Evolutionary conservation across 1,140 invertebrate species (phyloP).

Genomic region (Orius laevigatus): DNA sequence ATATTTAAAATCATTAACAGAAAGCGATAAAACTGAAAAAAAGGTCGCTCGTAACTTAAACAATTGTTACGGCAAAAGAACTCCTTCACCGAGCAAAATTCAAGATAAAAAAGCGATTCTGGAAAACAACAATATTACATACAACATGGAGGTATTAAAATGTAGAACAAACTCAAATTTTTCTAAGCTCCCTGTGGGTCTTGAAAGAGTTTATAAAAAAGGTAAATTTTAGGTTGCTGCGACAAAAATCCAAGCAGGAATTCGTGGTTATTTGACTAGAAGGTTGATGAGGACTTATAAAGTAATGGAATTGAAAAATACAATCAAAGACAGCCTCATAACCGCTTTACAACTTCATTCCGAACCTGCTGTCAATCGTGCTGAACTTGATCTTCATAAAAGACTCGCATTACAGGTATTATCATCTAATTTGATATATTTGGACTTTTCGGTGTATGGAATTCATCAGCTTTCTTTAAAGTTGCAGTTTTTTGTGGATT

Average conservation of each 20-base stretch:
- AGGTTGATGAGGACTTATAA: slow-evolving; percentile 13
- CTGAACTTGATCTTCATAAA: slow-evolving; percentile 13
- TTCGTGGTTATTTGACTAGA: slow-evolving; percentile 11
- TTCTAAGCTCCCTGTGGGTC: not conserved
- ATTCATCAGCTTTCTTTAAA: too few species aligned
- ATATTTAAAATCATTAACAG: slow-evolving; percentile 4
- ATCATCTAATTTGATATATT: too few species aligned
- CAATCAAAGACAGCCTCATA: slow-evolving; percentile 13
- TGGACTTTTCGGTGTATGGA: not conserved
- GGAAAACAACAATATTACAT: not conserved
- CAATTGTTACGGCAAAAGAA: not conserved
- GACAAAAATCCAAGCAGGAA: slow-evolving; percentile 11
- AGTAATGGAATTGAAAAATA: slow-evolving; percentile 13
- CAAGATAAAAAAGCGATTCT: not conserved
- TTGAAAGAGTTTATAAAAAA: not conserved
- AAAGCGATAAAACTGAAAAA: not conserved
- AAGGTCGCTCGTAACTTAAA: not conserved
- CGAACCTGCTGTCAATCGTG: slow-evolving; percentile 7
- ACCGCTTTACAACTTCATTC: slow-evolving; percentile 11
- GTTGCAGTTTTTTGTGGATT: too few species aligned
- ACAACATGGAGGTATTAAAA: not conserved
- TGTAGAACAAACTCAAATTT: not conserved
- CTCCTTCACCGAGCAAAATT: not conserved
- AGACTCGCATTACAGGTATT: slow-evolving; percentile 12
- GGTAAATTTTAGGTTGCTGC: slow-evolving; percentile 12